Evolutionary conservation across 2,113 vertebrate genomes (phyloP).

Genomic region (Seriola rivoliana): DNA sequence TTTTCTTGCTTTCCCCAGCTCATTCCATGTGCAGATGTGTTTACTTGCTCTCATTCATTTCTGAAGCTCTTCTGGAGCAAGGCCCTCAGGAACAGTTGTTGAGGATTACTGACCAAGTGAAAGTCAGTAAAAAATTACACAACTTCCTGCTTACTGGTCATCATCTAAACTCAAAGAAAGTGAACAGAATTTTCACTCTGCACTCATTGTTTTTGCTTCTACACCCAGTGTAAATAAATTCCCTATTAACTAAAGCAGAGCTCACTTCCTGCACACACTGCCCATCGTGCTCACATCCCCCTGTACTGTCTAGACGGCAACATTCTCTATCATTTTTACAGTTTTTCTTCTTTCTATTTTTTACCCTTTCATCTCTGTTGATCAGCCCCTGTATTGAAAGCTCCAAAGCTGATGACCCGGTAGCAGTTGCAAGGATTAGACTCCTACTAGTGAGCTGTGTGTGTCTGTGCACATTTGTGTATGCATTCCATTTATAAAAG

Average conservation of each 20-base stretch:
- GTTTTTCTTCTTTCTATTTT: background rate
- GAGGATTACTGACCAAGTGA: background rate
- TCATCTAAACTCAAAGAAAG: background rate
- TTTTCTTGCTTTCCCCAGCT: background rate
- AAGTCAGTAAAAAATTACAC: background rate
- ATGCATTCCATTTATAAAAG: conserved; percentile 20
- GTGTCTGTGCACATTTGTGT: conserved; percentile 38
- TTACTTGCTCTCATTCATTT: background rate
- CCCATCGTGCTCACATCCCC: background rate
- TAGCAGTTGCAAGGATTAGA: conserved; percentile 57
- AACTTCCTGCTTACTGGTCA: background rate
- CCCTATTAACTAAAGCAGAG: background rate
- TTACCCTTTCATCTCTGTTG: conserved; percentile 44
- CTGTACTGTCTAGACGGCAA: background rate
- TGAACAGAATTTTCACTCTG: background rate
- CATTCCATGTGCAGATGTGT: background rate
- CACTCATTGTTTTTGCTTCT: background rate
- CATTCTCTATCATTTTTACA: conserved; percentile 1
- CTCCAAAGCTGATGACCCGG: conserved; percentile 50
- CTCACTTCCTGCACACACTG: background rate
- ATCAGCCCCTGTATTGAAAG: conserved; percentile 46
- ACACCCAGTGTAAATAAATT: background rate
- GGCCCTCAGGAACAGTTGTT: background rate
- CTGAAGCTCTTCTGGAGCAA: background rate
- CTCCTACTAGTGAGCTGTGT: conserved; percentile 19